Evolutionary conservation across 2,797 vertebrate genomes (phyloP), one percentile per base, ranked within the genome.

Genomic region (Emys orbicularis): DNA sequence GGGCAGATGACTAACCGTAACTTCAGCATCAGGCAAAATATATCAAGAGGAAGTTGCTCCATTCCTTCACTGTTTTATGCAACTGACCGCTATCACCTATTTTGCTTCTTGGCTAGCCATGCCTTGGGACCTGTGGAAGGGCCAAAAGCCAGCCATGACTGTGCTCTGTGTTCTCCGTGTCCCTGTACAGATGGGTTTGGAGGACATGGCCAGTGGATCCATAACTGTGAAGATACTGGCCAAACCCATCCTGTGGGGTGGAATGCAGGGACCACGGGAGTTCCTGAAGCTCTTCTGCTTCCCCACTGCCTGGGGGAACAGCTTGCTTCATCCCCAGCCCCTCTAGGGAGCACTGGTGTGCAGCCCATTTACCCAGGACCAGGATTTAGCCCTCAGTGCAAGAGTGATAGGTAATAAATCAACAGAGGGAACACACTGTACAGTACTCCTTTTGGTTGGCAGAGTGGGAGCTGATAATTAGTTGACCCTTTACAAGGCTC

Each of bases 401-500:
- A 77, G 81, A 54, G 50, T 1, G 3, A 81, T 77, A 76, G 89
- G 86, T 92, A 89, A 81, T 94, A 80, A 94, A 88, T 93, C 93
- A 90, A 81, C 2, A 86, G 85, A 77, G 79, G 95, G 97, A 96
- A 97, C 93, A 79, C 77, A 34, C 61, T 0, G 92, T 96, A 81
- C 96, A 3, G 44, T 92, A 79, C 82, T 93, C 85, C 83, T 91
- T 95, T 82, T 37, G 31, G 65, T 89, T 92, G 94, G 94, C 96
- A 94, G 87, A 56, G 85, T 86, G 81, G 79, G 79, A 96, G 88
- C 91, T 94, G 97, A 96, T 82, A 88, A 91, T 93, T 81, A 72
- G 91, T 54, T 94, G 96, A 96, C 96, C 96, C 96, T 90, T 94
- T 81, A 54, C 31, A 12, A 89, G 93, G 90, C 81, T 93, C 16